Percentiles rank a stretch among this genome's conserved stretches.
phyloP scores from a whole-genome alignment of 2,113 vertebrate species.

The Scophthalmus maximus region DNA sequence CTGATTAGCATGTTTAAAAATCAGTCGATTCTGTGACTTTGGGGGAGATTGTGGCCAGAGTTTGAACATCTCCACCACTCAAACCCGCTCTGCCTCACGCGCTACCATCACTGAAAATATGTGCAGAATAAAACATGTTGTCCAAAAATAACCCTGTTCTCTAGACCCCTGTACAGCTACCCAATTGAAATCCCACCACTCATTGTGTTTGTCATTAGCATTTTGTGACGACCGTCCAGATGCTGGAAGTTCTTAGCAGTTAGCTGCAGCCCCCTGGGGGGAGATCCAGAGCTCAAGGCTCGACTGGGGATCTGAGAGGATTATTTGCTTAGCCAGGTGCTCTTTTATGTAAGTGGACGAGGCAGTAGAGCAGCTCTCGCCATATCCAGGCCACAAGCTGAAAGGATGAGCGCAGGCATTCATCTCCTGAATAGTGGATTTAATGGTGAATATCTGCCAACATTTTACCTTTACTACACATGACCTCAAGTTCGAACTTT shows the following conservation, averaged over 20 bases:
- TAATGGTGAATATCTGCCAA: slow-evolving; percentile 30
- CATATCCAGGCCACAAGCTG: slow-evolving; percentile 41
- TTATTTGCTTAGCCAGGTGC: slow-evolving; percentile 59
- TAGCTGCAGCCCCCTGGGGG: slow-evolving; percentile 8
- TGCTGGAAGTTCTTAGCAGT: slow-evolving; percentile 37
- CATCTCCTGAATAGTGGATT: slow-evolving; percentile 24
- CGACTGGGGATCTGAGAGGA: slow-evolving; percentile 45
- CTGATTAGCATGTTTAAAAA: slow-evolving; percentile 64
- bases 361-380: slow-evolving; percentile 35
- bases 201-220: slow-evolving; percentile 38
- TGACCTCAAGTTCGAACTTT: slow-evolving; percentile 10
- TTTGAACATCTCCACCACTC: slow-evolving; percentile 47
- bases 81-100: slow-evolving; percentile 10
- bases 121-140: slow-evolving; percentile 24
- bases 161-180: neutral
- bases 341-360: slow-evolving; percentile 51
- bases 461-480: slow-evolving; percentile 28
- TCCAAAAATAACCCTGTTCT: slow-evolving; percentile 19
- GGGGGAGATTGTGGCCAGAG: slow-evolving; percentile 56
- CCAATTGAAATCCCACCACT: slow-evolving; percentile 32
- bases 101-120: slow-evolving; percentile 23
- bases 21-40: slow-evolving; percentile 52
- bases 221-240: slow-evolving; percentile 36
- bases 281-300: slow-evolving; percentile 25
- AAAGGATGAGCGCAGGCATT: slow-evolving; percentile 33